Conservation (phyloP, 2,797 vertebrate genomes). For the Euthynnus affinis region DNA sequence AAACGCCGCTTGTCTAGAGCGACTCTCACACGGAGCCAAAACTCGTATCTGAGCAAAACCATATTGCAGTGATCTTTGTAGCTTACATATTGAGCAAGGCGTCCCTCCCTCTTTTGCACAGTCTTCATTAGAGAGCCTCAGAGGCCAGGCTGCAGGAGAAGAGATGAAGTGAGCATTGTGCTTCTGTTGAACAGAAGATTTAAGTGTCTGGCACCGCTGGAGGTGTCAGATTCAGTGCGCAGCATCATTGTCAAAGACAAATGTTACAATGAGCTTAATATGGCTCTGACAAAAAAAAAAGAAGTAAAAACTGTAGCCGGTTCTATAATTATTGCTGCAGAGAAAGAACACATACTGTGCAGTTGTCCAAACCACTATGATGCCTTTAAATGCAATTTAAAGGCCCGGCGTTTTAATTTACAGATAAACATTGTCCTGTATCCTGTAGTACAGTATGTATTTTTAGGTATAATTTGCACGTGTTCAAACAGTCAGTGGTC, state of each 20-base stretch:
- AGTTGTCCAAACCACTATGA: not conserved
- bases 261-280: conserved; percentile 75
- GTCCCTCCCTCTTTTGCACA: conserved; percentile 19
- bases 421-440: conserved; percentile 16
- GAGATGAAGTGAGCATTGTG: conserved; percentile 64
- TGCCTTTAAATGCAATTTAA: conserved; percentile 5
- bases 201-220: conserved; percentile 72
- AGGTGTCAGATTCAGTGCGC: conserved; percentile 70
- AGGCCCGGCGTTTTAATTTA: not conserved
- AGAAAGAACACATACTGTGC: conserved; percentile 16
- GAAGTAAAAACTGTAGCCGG: not conserved
- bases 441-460: not conserved
- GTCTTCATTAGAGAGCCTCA: conserved; percentile 57
- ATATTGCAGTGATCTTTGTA: conserved; percentile 38
- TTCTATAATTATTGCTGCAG: conserved; percentile 32
- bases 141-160: conserved; percentile 55
- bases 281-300: conserved; percentile 36
- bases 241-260: conserved; percentile 72
- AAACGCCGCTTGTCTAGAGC: not conserved
- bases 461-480: conserved; percentile 21
- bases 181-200: conserved; percentile 72
- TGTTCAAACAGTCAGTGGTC: conserved; percentile 1
- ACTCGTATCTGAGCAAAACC: conserved; percentile 38
- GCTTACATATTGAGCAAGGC: conserved; percentile 38
- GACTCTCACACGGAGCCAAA: conserved; percentile 27